phyloP scores from a whole-genome alignment of 2,888 invertebrate genomes.

The Macaria liturata region DNA sequence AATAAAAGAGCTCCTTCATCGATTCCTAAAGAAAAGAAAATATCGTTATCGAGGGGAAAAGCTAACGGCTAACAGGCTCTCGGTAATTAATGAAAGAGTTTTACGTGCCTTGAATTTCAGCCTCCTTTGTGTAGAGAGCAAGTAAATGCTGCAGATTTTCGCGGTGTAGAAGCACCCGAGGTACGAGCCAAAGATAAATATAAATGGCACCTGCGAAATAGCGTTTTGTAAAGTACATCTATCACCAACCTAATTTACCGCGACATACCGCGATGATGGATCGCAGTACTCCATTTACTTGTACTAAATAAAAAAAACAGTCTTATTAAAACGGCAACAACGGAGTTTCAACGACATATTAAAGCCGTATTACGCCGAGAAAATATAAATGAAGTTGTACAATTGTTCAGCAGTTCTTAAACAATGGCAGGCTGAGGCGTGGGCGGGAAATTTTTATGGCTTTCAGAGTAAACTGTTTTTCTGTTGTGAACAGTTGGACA shows the following conservation, averaged over 20 bases:
- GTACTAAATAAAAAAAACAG: not conserved
- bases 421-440: constrained; percentile 24
- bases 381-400: constrained; percentile 25
- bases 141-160: constrained; percentile 63
- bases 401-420: constrained; percentile 27
- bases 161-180: constrained; percentile 64
- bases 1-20: constrained; percentile 76
- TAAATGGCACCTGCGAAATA: constrained; percentile 53
- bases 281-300: constrained; percentile 22
- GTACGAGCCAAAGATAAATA: constrained; percentile 60
- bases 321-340: constrained; percentile 1
- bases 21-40: constrained; percentile 56
- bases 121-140: constrained; percentile 62
- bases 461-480: constrained; percentile 27
- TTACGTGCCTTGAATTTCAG: constrained; percentile 65
- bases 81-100: constrained; percentile 23
- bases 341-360: constrained; percentile 15
- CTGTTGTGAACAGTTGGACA: constrained; percentile 27
- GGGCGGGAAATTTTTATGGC: constrained; percentile 20
- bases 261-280: constrained; percentile 18
- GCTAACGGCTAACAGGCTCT: constrained; percentile 10
- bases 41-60: constrained; percentile 13
- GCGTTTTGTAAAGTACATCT: constrained; percentile 24
- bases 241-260: constrained; percentile 16
- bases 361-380: constrained; percentile 17